Evolutionary conservation across 2,888 invertebrate genomes (phyloP), one percentile per base, ranked within the genome.

Genomic region (Pseudococcus viburni): DNA sequence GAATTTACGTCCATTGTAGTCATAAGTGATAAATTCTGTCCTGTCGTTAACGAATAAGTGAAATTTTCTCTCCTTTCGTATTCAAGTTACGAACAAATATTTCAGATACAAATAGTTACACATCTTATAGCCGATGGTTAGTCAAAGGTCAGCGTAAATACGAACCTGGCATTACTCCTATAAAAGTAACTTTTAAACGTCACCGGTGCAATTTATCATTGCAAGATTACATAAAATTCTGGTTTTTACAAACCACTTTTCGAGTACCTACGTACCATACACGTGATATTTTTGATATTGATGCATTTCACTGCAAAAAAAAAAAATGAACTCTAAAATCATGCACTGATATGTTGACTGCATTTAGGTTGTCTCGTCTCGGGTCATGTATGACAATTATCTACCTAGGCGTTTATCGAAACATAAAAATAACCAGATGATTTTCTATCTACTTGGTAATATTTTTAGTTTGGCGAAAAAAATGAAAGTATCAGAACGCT

Each of bases 381-480:
- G 42, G 1, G 33, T 73, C 33, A 33, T 11, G 33, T 33, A 42
- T 42, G 0, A 12, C 33, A 73, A 73, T 73, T 33, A 73, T 64
- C 33, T 33, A 73, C 22, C 9, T 22, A 22, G 0, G 64, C 22
- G 9, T 64, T 59, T 6, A 64, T 22, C 22, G 33, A 73, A 73
- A 73, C 33, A 7, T 42, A 73, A 73, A 6, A 17, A 46, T 39
- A 42, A 46, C 80, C 46, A 42, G 42, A 3, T 46, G 46, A 33
- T 83, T 83, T 19, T 11, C 26, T 42, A n/a, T 8, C 11, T 3
- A 12, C 1, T 46, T 83, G 17, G 9, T 80, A 42, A 15, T 33
- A 19, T 83, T 83, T 83, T 83, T 33, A 73, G 80, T 46, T 83
- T 46, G 3, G 46, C 11, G 80, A 46, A 83, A 83, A 83, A 83